phyloP scores from a whole-genome alignment of 2,888 invertebrate species.

The Ochlodes sylvanus region DNA sequence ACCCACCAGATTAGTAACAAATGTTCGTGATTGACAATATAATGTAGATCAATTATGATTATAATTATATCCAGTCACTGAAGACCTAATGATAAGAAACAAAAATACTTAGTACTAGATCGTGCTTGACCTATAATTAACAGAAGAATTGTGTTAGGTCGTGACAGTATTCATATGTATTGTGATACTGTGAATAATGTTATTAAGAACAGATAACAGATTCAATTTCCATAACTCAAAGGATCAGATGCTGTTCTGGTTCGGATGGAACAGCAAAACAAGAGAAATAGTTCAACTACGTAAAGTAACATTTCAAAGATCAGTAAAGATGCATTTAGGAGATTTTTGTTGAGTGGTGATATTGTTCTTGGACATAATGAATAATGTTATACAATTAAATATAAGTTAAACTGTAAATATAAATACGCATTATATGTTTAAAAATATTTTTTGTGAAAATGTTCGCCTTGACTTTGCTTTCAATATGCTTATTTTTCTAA shows the following conservation, averaged over 20 bases:
- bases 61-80: constrained; percentile 12
- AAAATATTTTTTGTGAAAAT: neutral
- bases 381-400: too few relatives aligned
- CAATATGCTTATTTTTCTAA: too few relatives aligned
- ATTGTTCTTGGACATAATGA: neutral
- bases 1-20: neutral
- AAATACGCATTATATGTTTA: too few relatives aligned
- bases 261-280: neutral
- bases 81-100: constrained; percentile 25
- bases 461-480: too few relatives aligned
- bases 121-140: constrained; percentile 25
- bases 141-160: constrained; percentile 36
- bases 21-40: neutral
- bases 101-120: constrained; percentile 44
- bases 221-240: constrained; percentile 22
- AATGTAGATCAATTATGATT: neutral
- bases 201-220: constrained; percentile 38
- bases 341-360: neutral
- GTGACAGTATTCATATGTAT: constrained; percentile 32
- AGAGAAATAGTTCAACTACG: constrained; percentile 12
- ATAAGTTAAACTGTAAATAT: too few relatives aligned
- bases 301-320: constrained; percentile 16
- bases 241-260: constrained; percentile 20
- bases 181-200: constrained; percentile 37
- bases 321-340: constrained; percentile 37